phyloP scores from a whole-genome alignment of 2,797 vertebrate genomes.

The Poliocrania exsul region DNA sequence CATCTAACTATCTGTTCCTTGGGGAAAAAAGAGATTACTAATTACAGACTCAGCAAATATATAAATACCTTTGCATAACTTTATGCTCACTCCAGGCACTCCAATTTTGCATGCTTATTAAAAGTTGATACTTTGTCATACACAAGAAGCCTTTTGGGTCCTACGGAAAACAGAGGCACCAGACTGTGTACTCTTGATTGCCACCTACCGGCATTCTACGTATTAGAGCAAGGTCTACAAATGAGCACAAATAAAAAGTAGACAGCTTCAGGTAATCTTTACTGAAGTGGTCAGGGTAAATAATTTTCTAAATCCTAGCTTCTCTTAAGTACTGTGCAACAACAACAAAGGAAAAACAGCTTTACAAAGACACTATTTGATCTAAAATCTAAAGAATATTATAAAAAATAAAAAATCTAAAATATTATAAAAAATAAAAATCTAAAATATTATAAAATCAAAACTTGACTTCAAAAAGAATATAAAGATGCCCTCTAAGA shows the following conservation, averaged over 20 bases:
- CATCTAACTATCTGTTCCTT: not conserved
- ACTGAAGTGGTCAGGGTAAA: not conserved
- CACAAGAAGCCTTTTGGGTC: not conserved
- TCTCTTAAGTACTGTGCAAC: not conserved
- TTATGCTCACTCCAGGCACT: not conserved
- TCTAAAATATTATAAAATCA: not conserved
- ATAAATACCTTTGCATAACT: not conserved
- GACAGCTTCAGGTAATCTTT: not conserved
- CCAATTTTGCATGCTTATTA: not conserved
- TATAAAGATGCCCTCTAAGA: not conserved
- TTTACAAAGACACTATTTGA: not conserved
- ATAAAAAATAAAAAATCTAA: not conserved
- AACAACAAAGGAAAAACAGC: not conserved
- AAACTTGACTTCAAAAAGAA: not conserved
- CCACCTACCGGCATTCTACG: constrained; percentile 39
- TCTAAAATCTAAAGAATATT: no score
- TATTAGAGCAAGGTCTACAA: not conserved
- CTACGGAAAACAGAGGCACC: not conserved
- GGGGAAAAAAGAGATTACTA: not conserved
- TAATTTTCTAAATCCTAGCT: not conserved
- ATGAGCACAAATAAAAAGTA: not conserved
- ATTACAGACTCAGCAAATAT: not conserved
- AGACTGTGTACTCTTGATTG: constrained; percentile 28
- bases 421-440: not conserved
- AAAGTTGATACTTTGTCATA: not conserved